These are phyloP conservation scores for Caenorhabditis zanzibari DNA, from an alignment of 2,888 invertebrate species.

Conservation along the genomic window DNA sequence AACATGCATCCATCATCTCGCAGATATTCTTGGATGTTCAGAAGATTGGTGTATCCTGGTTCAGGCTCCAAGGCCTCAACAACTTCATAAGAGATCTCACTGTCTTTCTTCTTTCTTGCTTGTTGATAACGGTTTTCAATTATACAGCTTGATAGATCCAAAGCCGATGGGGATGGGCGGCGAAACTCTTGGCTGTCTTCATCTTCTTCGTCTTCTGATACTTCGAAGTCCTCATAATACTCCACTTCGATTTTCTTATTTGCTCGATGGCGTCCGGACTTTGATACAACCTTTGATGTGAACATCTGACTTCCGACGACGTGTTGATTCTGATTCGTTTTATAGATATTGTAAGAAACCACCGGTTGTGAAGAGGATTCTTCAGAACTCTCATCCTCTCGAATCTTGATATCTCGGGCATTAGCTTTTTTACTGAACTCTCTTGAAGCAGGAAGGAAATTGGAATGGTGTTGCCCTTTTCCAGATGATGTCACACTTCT, in stretches of 20 bases:
- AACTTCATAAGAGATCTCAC: slow-evolving; percentile 16
- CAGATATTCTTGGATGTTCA: slow-evolving; percentile 38
- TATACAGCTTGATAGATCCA: slow-evolving; percentile 14
- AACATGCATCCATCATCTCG: slow-evolving; percentile 34
- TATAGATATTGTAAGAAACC: slow-evolving; percentile 51
- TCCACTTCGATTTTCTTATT: slow-evolving; percentile 34
- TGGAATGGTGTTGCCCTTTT: slow-evolving; percentile 41
- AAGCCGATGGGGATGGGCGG: not conserved
- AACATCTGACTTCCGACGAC: slow-evolving; percentile 41
- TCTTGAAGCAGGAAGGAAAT: slow-evolving; percentile 16
- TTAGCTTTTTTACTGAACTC: slow-evolving; percentile 44
- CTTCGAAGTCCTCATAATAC: slow-evolving; percentile 20
- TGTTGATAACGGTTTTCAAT: slow-evolving; percentile 10
- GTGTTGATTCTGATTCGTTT: slow-evolving; percentile 23
- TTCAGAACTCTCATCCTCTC: not conserved
- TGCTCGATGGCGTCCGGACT: slow-evolving; percentile 26
- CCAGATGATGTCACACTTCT: slow-evolving; percentile 49
- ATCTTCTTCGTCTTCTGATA: slow-evolving; percentile 21
- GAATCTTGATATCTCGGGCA: slow-evolving; percentile 1
- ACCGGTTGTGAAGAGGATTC: slow-evolving; percentile 1
- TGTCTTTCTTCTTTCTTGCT: not conserved
- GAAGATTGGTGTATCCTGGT: slow-evolving; percentile 24
- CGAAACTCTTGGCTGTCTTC: not conserved
- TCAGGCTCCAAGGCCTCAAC: slow-evolving; percentile 13
- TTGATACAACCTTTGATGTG: slow-evolving; percentile 21